Evolutionary conservation across 2,113 vertebrate species (phyloP).

Genomic region (Quiscalus mexicanus): DNA sequence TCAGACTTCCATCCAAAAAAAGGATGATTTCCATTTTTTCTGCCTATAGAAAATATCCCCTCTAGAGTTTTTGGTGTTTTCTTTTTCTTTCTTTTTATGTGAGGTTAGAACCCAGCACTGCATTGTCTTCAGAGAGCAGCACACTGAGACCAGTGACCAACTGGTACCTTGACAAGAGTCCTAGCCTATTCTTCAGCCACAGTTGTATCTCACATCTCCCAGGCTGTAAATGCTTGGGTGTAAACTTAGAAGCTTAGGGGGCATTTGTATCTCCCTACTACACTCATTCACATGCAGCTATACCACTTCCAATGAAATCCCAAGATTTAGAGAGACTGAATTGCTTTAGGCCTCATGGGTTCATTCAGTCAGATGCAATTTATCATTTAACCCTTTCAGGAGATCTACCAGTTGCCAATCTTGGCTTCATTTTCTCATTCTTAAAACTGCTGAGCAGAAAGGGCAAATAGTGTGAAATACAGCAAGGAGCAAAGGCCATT

Average conservation of each 20-base stretch:
- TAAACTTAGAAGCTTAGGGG: neutral
- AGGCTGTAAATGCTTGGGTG: neutral
- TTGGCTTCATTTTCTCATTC: neutral
- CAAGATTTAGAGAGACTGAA: neutral
- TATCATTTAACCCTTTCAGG: slow-evolving; percentile 23
- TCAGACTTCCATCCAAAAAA: neutral
- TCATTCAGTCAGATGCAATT: slow-evolving; percentile 6
- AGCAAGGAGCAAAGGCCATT: neutral
- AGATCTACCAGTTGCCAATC: neutral
- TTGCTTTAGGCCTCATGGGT: neutral
- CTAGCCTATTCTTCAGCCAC: neutral
- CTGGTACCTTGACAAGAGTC: neutral
- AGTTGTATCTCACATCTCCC: neutral
- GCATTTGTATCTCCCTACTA: neutral
- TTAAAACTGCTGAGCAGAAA: neutral
- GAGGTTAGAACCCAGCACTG: neutral
- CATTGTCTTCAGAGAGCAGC: neutral
- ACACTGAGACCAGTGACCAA: neutral
- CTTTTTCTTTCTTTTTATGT: neutral
- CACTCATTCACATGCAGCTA: neutral
- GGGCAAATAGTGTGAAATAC: neutral
- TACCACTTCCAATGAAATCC: neutral
- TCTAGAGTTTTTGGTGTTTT: neutral
- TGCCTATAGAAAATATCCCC: neutral
- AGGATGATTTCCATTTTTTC: neutral